Conservation (phyloP, 2,113 vertebrate species). For the Gallinago media region DNA sequence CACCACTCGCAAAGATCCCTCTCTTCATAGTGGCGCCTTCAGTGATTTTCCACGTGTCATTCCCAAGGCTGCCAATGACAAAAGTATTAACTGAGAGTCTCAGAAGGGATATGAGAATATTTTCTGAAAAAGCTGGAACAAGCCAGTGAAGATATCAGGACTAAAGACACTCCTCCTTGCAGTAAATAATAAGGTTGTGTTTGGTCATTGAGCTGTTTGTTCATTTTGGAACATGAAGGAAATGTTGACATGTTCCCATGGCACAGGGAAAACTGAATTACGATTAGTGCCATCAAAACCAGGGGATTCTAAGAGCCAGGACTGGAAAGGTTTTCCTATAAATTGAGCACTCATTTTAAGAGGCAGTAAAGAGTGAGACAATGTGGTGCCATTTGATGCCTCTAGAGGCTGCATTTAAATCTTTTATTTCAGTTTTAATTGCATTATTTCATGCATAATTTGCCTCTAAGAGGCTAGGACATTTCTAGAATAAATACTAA, state of each 20-base stretch:
- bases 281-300: not conserved
- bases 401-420: conserved; percentile 59
- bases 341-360: conserved; percentile 50
- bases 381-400: conserved; percentile 44
- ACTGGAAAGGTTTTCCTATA: conserved; percentile 45
- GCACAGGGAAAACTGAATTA: conserved; percentile 7
- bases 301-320: not conserved
- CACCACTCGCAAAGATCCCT: not conserved
- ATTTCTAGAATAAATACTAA: conserved; percentile 52
- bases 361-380: conserved; percentile 45
- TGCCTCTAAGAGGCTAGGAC: conserved; percentile 50
- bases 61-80: not conserved
- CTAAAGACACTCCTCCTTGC: not conserved
- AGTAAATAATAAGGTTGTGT: not conserved
- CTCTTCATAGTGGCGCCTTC: not conserved
- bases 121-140: not conserved
- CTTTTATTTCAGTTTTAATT: conserved; percentile 68
- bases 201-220: not conserved
- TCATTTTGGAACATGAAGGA: not conserved
- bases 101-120: not conserved
- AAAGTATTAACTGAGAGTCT: not conserved
- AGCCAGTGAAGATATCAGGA: not conserved
- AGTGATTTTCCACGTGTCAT: not conserved
- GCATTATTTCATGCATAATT: conserved; percentile 68
- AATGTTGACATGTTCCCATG: not conserved